Percentiles rank a stretch among this genome's conserved stretches.
Evolutionary conservation across 1,140 invertebrate species (phyloP).

Genomic region (Zaprionus inermis): DNA sequence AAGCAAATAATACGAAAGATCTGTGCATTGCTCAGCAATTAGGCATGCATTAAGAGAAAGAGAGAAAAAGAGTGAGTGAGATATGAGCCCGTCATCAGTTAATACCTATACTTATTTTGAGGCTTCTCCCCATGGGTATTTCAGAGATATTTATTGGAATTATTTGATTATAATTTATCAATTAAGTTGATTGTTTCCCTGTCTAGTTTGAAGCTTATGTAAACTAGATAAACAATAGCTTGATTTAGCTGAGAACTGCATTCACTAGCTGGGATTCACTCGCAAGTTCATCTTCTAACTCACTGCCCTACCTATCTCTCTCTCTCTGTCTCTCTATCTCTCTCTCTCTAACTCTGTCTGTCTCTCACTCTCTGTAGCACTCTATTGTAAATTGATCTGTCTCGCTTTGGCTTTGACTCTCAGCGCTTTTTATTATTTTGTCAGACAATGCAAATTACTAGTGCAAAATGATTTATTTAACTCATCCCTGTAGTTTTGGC

Average conservation of each 20-base stretch:
- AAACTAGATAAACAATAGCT: constrained; percentile 13
- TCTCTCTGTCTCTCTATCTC: constrained; percentile 12
- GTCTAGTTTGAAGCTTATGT: background rate
- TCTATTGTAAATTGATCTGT: constrained; percentile 68
- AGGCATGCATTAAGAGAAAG: constrained; percentile 40
- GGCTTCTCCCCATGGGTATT: background rate
- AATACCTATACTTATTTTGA: background rate
- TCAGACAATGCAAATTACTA: constrained; percentile 69
- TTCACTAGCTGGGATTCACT: background rate
- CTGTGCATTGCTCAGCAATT: constrained; percentile 62
- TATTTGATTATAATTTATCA: constrained; percentile 8
- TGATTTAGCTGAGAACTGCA: constrained; percentile 12
- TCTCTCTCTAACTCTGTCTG: background rate
- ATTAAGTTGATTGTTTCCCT: constrained; percentile 3
- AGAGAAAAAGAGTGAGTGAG: background rate
- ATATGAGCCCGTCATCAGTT: background rate
- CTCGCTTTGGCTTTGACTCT: constrained; percentile 54
- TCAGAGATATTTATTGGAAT: background rate
- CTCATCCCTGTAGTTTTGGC: background rate
- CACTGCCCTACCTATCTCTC: background rate
- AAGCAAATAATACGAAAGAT: constrained; percentile 53
- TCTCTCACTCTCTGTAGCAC: constrained; percentile 20
- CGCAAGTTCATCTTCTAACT: constrained; percentile 5
- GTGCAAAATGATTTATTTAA: constrained; percentile 61
- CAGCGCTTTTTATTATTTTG: constrained; percentile 28